phyloP scores from a whole-genome alignment of 2,113 vertebrate species.

The Brachyistius frenatus region DNA sequence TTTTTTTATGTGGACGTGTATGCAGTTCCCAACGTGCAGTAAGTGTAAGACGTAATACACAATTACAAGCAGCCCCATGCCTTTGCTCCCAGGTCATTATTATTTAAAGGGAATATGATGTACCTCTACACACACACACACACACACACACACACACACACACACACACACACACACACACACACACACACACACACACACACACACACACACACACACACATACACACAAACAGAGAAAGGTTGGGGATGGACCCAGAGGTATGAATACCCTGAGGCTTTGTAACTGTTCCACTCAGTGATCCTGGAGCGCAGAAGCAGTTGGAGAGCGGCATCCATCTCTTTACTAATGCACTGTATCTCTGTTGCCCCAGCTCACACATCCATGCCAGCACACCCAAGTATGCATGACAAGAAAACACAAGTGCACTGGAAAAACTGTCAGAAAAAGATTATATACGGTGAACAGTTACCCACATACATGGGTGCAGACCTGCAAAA shows the following conservation, averaged over 20 bases:
- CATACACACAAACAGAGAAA: constrained; percentile 4
- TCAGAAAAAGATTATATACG: constrained; percentile 42
- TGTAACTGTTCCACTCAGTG: constrained; percentile 72
- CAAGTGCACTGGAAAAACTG: constrained; percentile 32
- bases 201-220: constrained; percentile 8
- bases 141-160: constrained; percentile 26
- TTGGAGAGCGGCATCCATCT: constrained; percentile 69
- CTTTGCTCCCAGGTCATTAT: constrained; percentile 57
- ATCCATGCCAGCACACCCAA: constrained; percentile 44
- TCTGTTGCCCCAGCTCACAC: constrained; percentile 47
- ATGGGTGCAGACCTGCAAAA: constrained; percentile 15
- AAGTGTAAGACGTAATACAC: constrained; percentile 39
- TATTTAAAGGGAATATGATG: constrained; percentile 65
- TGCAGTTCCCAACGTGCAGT: constrained; percentile 1
- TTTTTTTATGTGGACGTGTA: constrained; percentile 20
- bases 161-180: constrained; percentile 24
- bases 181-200: constrained; percentile 1
- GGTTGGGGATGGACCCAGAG: constrained; percentile 44
- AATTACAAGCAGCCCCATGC: constrained; percentile 28
- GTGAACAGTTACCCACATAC: constrained; percentile 10
- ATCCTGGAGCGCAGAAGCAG: constrained; percentile 65
- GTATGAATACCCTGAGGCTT: constrained; percentile 61
- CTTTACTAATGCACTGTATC: constrained; percentile 73
- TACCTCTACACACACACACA: constrained; percentile 20
- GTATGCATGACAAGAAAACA: constrained; percentile 48